Evolutionary conservation across 2,113 vertebrate genomes (phyloP), one percentile per base, ranked within the genome.

Genomic region (Daubentonia madagascariensis): DNA sequence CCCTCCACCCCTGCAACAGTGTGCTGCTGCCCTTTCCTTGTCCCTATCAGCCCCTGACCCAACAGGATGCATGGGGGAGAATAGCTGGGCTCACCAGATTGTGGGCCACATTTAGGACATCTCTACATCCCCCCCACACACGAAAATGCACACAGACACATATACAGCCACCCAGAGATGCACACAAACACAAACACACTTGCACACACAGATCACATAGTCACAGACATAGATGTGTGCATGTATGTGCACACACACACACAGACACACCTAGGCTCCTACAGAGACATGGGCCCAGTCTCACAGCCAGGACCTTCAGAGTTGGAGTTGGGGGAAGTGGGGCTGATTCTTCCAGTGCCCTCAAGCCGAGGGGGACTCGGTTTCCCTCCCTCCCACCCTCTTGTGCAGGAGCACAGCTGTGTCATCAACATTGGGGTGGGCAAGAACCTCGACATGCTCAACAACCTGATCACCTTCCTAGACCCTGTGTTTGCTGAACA

Each of bases 381-480:
- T 70, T 20, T 68, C 68, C 73, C n/a, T 70, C 20, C 40, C 10
- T 6, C 63, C 25, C 37, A 10, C 43, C 57, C 54, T 70, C 70
- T 52, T 5, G 11, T n/a, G 3, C 94, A 98, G 98, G 97, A 98
- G 35, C 93, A 96, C 91, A 97, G 97, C 67, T 98, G 96, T 65
- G 89, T 98, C 88, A 94, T 98, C 95, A 98, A 76, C 75, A 85
- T 95, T 0, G 98, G 96, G 0, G 79, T 97, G 20, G 72, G 45
- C 70, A 98, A 97, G 89, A 98, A 97, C 35, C 96, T 98, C 1
- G 48, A 89, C 63, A 96, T 95, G 97, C 98, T 98, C 28, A 97
- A 59, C 81, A 14, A 0, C 5, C 52, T 72, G 17, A 97, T 97
- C 68, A 4, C 35, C 16, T 86, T 98, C 67, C 91, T 98, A 96